Conservation (phyloP, 2,113 vertebrate species). For the Athene noctua region DNA sequence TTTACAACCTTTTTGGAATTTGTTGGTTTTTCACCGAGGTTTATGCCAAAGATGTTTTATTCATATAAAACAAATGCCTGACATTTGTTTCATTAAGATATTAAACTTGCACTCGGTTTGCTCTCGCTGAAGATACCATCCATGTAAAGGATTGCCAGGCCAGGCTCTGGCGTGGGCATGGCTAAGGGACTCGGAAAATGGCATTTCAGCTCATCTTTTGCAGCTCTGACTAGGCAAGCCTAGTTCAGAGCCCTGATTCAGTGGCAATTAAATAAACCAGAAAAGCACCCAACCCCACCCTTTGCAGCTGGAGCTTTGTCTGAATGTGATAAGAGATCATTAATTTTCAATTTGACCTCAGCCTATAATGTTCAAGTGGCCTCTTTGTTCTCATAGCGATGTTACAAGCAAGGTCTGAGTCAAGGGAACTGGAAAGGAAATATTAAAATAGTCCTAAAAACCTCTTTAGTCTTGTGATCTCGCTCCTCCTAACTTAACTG, state of each 20-base stretch:
- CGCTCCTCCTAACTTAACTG: constrained; percentile 2
- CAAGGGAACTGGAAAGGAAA: constrained; percentile 60
- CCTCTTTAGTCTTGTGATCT: constrained; percentile 20
- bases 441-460: constrained; percentile 60
- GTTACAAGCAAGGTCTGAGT: constrained; percentile 62
- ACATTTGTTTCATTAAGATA: constrained; percentile 65
- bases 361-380: constrained; percentile 59
- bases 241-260: constrained; percentile 28
- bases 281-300: constrained; percentile 57
- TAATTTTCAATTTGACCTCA: constrained; percentile 70
- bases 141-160: background rate
- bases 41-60: constrained; percentile 62
- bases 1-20: constrained; percentile 61
- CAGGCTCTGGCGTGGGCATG: background rate
- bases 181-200: background rate
- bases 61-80: constrained; percentile 62
- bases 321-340: constrained; percentile 67
- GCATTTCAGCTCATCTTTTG: constrained; percentile 55
- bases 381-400: constrained; percentile 49
- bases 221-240: constrained; percentile 16
- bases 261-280: constrained; percentile 60
- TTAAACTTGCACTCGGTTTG: constrained; percentile 35
- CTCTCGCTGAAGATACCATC: background rate
- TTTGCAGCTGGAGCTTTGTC: constrained; percentile 66
- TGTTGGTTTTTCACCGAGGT: constrained; percentile 40